Evolutionary conservation across 1,140 invertebrate species (phyloP), one percentile per base, ranked within the genome.

Genomic region (Diabrotica undecimpunctata): DNA sequence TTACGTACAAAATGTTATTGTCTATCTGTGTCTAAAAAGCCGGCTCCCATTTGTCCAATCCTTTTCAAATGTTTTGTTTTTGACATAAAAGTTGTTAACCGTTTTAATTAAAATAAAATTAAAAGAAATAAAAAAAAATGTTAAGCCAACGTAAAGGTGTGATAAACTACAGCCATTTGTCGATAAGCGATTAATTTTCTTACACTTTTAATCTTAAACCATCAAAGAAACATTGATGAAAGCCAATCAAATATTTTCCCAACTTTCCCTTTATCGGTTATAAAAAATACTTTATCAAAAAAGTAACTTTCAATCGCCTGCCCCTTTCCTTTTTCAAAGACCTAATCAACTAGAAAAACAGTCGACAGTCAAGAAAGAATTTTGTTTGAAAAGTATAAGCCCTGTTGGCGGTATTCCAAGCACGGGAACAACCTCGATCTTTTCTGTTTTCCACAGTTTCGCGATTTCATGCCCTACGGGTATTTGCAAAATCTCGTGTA

Each of bases 231-330:
- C 3, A 10, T 46, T 4, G 8, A 8, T 8, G 8, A 46, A 46
- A 46, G n/a, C 8, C 41, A 46, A 46, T 46, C n/a, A 46, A 46
- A 8, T n/a, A 46, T 46, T 46, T 46, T 6, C 41, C n/a, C 6
- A 6, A 46, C 41, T 46, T 6, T 46, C 4, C 41, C 41, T 46
- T 46, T 46, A 46, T 6, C 8, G 8, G 3, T 6, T 6, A 46
- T n/a, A n/a, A 46, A 46, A n/a, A 46, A n/a, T 46, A 46, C n/a
- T 46, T 46, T 46, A 46, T 46, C 41, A 46, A 46, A 46, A 46
- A 46, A n/a, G 41, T 46, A 46, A 46, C 41, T 46, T 46, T 46
- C 4, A 46, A 46, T 46, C 41, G n/a, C n/a, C 41, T 46, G 8
- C n/a, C 41, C 41, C 6, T 46, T 46, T 46, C 8, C 41, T 46